Conservation (phyloP, 2,888 invertebrate species). For the Ormyrus thymus region DNA sequence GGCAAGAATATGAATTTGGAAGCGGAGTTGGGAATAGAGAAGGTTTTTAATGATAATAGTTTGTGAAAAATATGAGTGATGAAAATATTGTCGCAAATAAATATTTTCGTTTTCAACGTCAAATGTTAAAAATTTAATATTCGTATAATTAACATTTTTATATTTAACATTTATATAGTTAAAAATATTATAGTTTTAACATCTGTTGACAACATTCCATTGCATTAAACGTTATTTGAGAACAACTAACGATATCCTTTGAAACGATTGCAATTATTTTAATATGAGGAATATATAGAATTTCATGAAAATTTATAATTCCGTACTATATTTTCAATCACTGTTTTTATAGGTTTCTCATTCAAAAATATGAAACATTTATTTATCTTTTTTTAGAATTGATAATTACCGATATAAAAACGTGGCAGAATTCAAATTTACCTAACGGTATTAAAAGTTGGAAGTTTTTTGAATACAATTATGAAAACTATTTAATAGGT, state of each 20-base stretch:
- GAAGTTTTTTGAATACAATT: constrained; percentile 58
- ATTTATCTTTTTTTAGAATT: constrained; percentile 39
- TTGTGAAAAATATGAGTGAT: no score
- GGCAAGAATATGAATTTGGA: constrained; percentile 38
- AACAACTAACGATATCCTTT: no score
- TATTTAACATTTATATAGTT: neutral
- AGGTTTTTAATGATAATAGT: constrained; percentile 64
- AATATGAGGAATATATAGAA: no score
- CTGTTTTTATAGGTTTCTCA: no score
- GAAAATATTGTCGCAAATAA: no score
- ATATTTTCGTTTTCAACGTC: no score
- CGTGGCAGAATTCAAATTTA: constrained; percentile 48
- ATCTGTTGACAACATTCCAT: neutral
- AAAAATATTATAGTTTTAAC: neutral
- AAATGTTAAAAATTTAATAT: no score
- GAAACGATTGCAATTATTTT: no score
- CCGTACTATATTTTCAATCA: no score
- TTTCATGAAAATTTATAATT: no score
- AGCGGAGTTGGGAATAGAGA: constrained; percentile 71
- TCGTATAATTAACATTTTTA: neutral
- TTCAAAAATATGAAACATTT: no score
- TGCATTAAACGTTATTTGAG: no score
- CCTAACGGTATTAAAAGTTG: constrained; percentile 56
- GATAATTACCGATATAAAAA: constrained; percentile 14
- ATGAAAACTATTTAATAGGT: constrained; percentile 58